These are phyloP conservation scores for Mus spretus DNA, from an alignment of 2,797 vertebrate genomes.

Conservation along the genomic window DNA sequence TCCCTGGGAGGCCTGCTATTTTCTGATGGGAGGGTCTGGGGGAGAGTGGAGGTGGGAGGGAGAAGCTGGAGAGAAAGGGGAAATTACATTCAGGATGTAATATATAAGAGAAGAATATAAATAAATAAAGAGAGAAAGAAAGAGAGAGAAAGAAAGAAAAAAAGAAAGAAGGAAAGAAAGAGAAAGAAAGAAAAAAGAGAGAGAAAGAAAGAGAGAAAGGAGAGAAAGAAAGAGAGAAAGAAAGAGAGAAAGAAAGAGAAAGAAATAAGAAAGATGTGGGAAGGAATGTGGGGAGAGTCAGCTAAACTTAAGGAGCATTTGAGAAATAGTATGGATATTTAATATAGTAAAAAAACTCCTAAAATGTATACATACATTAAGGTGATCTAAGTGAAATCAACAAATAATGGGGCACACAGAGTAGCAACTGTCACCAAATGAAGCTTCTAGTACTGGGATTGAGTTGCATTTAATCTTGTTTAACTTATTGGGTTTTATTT, in stretches of 20 bases:
- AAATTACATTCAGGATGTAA: not conserved
- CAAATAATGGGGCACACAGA: not conserved
- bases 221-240: not conserved
- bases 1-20: not conserved
- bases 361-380: not conserved
- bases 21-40: not conserved
- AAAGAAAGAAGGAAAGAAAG: not conserved
- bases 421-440: not conserved
- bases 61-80: too few species aligned
- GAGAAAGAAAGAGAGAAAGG: too few species aligned
- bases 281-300: not conserved
- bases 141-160: not conserved
- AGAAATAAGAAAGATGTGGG: not conserved
- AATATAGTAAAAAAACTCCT: not conserved
- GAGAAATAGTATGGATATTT: too few species aligned
- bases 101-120: not conserved
- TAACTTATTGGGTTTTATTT: not conserved
- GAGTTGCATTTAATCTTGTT: not conserved
- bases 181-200: too few species aligned
- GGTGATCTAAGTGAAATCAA: not conserved
- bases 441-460: not conserved
- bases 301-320: not conserved
- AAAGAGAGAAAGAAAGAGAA: too few species aligned
- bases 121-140: not conserved
- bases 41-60: not conserved